Conservation (phyloP, 1,140 invertebrate genomes). For the Ooceraea biroi region DNA sequence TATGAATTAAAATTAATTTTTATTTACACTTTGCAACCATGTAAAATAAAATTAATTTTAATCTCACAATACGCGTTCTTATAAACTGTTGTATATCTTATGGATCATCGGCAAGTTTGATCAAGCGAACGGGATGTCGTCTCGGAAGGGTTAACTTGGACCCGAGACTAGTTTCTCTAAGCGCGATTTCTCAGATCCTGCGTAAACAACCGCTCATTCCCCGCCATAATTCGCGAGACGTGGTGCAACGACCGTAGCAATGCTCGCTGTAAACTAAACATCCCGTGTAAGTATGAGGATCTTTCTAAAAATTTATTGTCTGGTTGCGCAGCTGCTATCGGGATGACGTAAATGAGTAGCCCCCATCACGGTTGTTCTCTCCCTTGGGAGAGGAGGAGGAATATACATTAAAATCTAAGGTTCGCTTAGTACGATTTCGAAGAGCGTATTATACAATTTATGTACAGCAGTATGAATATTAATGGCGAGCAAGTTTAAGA, state of each 20-base stretch:
- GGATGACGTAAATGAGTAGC: background rate
- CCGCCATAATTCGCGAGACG: conserved; percentile 9
- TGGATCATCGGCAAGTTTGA: background rate
- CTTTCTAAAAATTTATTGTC: conserved; percentile 59
- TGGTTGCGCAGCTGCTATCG: conserved; percentile 52
- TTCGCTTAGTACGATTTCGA: conserved; percentile 16
- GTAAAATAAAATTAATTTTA: background rate
- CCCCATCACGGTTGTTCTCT: background rate
- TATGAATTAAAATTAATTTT: background rate
- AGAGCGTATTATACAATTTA: conserved; percentile 37
- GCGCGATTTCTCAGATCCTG: background rate
- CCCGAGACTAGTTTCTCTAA: conserved; percentile 22
- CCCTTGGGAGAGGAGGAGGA: no score
- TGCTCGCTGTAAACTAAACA: conserved; percentile 16
- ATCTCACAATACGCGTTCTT: background rate
- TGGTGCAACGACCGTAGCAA: conserved; percentile 5
- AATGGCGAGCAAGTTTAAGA: background rate
- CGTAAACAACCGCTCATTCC: background rate
- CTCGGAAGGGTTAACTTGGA: background rate
- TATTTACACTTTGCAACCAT: no score
- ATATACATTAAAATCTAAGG: conserved; percentile 31
- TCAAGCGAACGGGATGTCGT: background rate
- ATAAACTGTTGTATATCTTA: background rate
- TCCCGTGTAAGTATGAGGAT: conserved; percentile 42
- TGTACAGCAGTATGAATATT: conserved; percentile 22